Conservation (phyloP, 2,113 vertebrate species). For the Gopherus evgoodei region DNA sequence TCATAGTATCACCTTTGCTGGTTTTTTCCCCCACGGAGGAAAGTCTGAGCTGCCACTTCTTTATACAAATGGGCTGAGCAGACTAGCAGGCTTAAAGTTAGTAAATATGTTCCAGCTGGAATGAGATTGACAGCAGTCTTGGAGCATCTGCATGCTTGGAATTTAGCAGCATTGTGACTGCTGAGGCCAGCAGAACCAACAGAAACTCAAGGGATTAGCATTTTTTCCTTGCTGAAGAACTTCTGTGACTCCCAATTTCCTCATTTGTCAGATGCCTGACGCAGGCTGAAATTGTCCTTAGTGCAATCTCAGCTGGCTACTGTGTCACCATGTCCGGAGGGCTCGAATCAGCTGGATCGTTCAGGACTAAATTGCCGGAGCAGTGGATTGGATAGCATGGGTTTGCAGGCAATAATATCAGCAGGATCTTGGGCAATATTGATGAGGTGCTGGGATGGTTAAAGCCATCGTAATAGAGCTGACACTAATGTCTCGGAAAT, state of each 20-base stretch:
- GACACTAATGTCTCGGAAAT: slow-evolving; percentile 36
- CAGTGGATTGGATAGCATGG: not conserved
- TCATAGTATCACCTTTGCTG: slow-evolving; percentile 38
- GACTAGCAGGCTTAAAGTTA: not conserved
- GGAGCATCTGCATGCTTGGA: not conserved
- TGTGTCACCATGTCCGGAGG: not conserved
- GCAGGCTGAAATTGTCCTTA: not conserved
- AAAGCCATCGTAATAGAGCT: not conserved
- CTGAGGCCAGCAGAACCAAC: slow-evolving; percentile 33
- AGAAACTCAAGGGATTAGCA: not conserved
- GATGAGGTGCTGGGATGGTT: not conserved
- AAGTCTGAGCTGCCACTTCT: slow-evolving; percentile 16
- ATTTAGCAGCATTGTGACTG: not conserved
- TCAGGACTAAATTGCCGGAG: not conserved
- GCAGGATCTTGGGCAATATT: not conserved
- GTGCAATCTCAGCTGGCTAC: fast-evolving
- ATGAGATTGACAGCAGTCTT: slow-evolving; percentile 10
- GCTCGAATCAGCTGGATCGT: not conserved
- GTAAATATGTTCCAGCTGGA: not conserved
- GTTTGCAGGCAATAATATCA: not conserved
- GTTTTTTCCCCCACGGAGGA: slow-evolving; percentile 3
- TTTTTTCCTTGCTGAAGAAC: not conserved
- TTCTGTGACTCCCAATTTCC: not conserved
- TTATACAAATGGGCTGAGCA: slow-evolving; percentile 30
- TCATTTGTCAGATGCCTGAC: not conserved